phyloP scores from a whole-genome alignment of 2,888 invertebrate genomes.

The Eustalomyia histrio region DNA sequence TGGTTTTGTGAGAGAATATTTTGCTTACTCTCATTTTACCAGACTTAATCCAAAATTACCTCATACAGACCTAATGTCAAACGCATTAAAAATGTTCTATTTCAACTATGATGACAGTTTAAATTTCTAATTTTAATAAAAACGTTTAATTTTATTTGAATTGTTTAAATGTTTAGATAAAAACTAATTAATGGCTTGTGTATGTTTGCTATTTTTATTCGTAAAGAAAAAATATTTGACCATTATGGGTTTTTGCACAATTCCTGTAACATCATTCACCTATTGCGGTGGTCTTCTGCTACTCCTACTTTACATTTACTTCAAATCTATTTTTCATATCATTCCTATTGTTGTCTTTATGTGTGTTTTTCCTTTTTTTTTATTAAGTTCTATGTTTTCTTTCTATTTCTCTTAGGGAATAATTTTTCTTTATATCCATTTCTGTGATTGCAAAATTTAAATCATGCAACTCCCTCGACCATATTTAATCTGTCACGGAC shows the following conservation, averaged over 20 bases:
- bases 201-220: background rate
- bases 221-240: constrained; percentile 16
- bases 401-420: constrained; percentile 47
- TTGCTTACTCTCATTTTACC: too few species aligned
- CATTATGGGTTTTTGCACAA: constrained; percentile 12
- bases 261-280: constrained; percentile 33
- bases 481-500: constrained; percentile 67
- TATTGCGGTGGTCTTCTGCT: constrained; percentile 32
- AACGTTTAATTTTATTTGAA: constrained; percentile 13
- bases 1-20: too few species aligned
- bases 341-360: constrained; percentile 5
- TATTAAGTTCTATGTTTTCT: background rate
- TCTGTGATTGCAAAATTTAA: constrained; percentile 64
- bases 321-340: constrained; percentile 41
- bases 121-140: constrained; percentile 26
- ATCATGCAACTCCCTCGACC: constrained; percentile 68
- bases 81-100: too few species aligned
- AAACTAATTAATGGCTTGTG: constrained; percentile 44
- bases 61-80: too few species aligned
- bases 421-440: constrained; percentile 61
- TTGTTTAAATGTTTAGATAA: constrained; percentile 3
- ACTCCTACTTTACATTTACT: constrained; percentile 25
- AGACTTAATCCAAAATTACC: too few species aligned
- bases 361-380: background rate
- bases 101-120: constrained; percentile 32